phyloP scores from a whole-genome alignment of 2,797 vertebrate species.

The Acrocephalus scirpaceus region DNA sequence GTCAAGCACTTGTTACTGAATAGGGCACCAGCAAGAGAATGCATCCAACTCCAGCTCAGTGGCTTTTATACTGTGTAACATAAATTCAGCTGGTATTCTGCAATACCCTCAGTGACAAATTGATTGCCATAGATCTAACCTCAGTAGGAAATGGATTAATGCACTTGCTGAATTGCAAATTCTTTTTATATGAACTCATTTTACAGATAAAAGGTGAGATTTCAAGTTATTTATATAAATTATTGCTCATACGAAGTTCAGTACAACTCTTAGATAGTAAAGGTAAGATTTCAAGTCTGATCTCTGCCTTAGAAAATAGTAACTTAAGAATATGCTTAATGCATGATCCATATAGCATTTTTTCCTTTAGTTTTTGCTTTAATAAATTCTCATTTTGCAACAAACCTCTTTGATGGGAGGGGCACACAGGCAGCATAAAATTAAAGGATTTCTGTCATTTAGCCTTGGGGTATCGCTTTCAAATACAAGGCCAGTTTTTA shows the following conservation, averaged over 20 bases:
- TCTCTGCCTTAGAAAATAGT: not conserved
- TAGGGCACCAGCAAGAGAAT: conserved; percentile 50
- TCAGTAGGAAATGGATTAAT: conserved; percentile 16
- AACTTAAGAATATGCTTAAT: not conserved
- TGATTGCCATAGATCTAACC: conserved; percentile 37
- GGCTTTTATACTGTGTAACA: conserved; percentile 16
- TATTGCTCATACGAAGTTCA: not conserved
- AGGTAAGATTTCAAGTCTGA: not conserved
- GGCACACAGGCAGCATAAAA: not conserved
- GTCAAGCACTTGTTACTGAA: conserved; percentile 59
- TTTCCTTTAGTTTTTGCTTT: not conserved
- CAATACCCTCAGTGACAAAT: conserved; percentile 5
- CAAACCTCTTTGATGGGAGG: not conserved
- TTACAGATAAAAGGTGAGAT: conserved; percentile 3
- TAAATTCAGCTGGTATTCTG: conserved; percentile 6
- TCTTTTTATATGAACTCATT: conserved; percentile 42
- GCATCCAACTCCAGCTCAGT: conserved; percentile 7
- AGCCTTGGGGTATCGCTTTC: not conserved
- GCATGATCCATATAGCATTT: not conserved
- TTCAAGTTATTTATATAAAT: conserved; percentile 1
- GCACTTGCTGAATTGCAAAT: not conserved
- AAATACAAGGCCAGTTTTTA: not conserved
- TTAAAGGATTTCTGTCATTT: not conserved
- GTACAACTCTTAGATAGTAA: not conserved
- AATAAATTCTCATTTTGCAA: not conserved